Percentiles rank a stretch among this genome's conserved stretches.
Evolutionary conservation across 2,113 vertebrate species (phyloP).

Genomic region (Scartelaos histophorus): DNA sequence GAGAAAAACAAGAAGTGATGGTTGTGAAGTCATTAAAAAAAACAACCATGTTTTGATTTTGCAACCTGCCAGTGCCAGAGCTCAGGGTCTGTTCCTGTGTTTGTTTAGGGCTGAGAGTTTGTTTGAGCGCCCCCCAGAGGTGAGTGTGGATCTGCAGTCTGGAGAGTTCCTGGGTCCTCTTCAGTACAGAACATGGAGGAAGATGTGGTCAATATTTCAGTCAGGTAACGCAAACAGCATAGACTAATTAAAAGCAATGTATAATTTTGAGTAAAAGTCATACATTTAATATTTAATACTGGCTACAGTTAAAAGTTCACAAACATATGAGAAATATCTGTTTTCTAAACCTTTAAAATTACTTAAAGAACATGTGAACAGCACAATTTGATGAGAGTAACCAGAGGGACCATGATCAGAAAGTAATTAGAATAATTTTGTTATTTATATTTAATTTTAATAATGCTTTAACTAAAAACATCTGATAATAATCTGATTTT

Average conservation of each 20-base stretch:
- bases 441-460: too few relatives aligned
- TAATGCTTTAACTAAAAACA: too few relatives aligned
- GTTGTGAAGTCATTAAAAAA: not conserved
- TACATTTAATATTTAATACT: too few relatives aligned
- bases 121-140: slow-evolving; percentile 62
- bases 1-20: not conserved
- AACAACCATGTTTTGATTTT: not conserved
- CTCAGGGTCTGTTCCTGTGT: not conserved
- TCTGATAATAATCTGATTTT: too few relatives aligned
- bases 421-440: too few relatives aligned
- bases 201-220: slow-evolving; percentile 64
- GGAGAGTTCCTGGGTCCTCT: slow-evolving; percentile 71
- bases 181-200: slow-evolving; percentile 74
- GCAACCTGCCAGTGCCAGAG: not conserved
- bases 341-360: too few relatives aligned
- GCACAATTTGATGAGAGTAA: too few relatives aligned
- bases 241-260: not conserved
- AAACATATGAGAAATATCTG: too few relatives aligned
- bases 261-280: not conserved
- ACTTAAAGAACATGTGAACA: too few relatives aligned
- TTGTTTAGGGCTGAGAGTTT: slow-evolving; percentile 57
- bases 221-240: slow-evolving; percentile 56
- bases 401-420: too few relatives aligned
- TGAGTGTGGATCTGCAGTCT: slow-evolving; percentile 56
- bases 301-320: too few relatives aligned